Evolutionary conservation across 1,140 invertebrate species (phyloP).

Genomic region (Lutraria rhynchaena): DNA sequence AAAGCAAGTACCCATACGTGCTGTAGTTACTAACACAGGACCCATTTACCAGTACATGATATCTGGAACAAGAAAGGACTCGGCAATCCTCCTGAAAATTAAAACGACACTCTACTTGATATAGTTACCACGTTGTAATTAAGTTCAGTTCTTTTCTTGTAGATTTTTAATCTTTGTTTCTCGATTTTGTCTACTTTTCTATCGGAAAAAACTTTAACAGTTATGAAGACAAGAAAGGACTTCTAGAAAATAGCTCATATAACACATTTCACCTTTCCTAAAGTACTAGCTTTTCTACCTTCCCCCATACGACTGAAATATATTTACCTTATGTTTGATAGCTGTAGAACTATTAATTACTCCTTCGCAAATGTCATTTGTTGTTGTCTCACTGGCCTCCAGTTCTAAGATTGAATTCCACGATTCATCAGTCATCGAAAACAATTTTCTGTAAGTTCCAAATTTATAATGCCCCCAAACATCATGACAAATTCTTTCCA

Average conservation of each 20-base stretch:
- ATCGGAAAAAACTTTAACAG: not conserved
- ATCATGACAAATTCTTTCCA: not conserved
- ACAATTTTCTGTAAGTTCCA: slow-evolving; percentile 12
- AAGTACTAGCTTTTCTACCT: not conserved
- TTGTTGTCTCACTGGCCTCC: not conserved
- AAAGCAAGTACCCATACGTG: not conserved
- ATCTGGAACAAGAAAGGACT: not conserved
- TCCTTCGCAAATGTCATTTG: not conserved
- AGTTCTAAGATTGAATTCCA: not conserved
- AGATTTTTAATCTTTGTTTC: not conserved
- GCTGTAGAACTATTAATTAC: not conserved
- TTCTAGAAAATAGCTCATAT: too few species aligned
- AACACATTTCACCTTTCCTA: not conserved
- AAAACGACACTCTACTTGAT: not conserved
- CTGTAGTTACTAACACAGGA: not conserved
- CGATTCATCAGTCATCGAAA: not conserved
- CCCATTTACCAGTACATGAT: not conserved
- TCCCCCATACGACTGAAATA: not conserved
- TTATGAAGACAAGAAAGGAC: not conserved
- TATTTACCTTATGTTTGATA: not conserved
- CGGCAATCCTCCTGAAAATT: not conserved
- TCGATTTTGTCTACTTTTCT: not conserved
- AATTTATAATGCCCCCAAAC: not conserved
- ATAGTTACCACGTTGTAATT: not conserved
- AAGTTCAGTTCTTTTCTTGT: not conserved